Base-by-base conservation (phyloP, 2,113 vertebrate species). In the Sardina pilchardus region DNA sequence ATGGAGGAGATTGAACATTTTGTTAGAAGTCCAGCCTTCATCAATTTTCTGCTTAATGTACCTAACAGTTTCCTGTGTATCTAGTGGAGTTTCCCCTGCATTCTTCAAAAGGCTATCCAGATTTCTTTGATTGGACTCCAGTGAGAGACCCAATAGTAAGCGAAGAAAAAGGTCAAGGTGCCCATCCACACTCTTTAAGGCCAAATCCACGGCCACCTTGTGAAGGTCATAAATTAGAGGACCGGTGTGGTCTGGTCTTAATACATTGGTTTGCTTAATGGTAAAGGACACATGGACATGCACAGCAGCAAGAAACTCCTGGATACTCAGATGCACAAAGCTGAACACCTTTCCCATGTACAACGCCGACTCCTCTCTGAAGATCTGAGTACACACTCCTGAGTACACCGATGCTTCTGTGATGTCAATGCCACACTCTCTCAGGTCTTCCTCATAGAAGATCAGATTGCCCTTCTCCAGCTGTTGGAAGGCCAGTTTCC, bases 401-500 rank as follows among this genome's bases (percentile, higher is more conserved):
- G n/a, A n/a, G n/a, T n/a, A n/a, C n/a, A n/a, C n/a, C n/a, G n/a
- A n/a, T n/a, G n/a, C n/a, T n/a, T n/a, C n/a, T n/a, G n/a, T n/a
- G n/a, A n/a, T n/a, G n/a, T n/a, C n/a, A n/a, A n/a, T n/a, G n/a
- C n/a, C n/a, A n/a, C n/a, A n/a, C n/a, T n/a, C n/a, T n/a, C n/a
- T n/a, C n/a, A n/a, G n/a, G n/a, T n/a, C n/a, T n/a, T n/a, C n/a
- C n/a, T n/a, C n/a, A n/a, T n/a, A n/a, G n/a, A n/a, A n/a, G n/a
- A n/a, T n/a, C n/a, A n/a, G n/a, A n/a, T n/a, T n/a, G n/a, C n/a
- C 87, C 47, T 7, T 83, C 4, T 39, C 87, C 16, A 88, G 81
- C 14, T 88, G 84, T 50, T 88, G 39, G 19, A 63, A 88, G 16
- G 87, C 87, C 67, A 88, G 81, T 50, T 85, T 85, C 2, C 81